These are phyloP conservation scores for Takifugu bimaculatus DNA, from an alignment of 2,113 vertebrate genomes.

Conservation along the genomic window DNA sequence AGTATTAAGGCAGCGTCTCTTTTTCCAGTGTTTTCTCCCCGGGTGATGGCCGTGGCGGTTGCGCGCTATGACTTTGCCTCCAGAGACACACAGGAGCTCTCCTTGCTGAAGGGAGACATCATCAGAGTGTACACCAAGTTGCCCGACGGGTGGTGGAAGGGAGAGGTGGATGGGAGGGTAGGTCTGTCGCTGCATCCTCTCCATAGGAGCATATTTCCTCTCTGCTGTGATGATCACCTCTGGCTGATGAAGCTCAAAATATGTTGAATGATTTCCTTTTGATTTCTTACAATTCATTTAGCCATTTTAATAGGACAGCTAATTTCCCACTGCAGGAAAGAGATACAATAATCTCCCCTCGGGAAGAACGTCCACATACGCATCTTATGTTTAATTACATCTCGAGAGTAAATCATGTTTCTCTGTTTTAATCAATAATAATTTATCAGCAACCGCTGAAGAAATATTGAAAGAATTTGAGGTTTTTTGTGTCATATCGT, in stretches of 20 bases:
- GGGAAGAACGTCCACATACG: no score
- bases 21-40: conserved; percentile 82
- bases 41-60: conserved; percentile 85
- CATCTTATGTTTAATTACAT: no score
- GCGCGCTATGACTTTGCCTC: conserved; percentile 92
- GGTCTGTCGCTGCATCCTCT: background rate
- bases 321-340: no score
- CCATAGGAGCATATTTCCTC: no score
- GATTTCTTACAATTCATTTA: no score
- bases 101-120: conserved; percentile 84
- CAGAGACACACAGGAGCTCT: conserved; percentile 86
- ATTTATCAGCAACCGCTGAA: background rate
- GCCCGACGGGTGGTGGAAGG: conserved; percentile 93
- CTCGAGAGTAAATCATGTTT: no score
- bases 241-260: no score
- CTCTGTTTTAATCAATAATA: no score
- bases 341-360: no score
- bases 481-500: background rate
- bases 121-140: conserved; percentile 91
- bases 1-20: background rate
- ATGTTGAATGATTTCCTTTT: no score
- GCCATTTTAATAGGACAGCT: no score
- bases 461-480: background rate
- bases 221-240: no score
- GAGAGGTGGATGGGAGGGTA: conserved; percentile 83